Conservation (phyloP, 2,888 invertebrate genomes). For the Callinectes sapidus region DNA sequence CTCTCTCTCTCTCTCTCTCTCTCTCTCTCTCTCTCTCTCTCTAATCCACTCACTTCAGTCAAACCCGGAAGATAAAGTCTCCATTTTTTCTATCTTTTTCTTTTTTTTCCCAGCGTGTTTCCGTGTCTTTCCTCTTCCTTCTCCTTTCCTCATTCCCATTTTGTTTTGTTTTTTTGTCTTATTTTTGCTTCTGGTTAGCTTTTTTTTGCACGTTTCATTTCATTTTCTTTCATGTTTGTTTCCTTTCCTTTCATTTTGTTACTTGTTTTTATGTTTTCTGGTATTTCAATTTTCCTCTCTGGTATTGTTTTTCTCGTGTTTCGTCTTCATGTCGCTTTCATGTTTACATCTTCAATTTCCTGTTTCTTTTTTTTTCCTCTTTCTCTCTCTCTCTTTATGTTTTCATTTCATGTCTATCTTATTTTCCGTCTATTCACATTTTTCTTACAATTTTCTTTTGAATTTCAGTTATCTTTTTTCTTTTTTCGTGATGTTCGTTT, state of each 20-base stretch:
- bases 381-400: background rate
- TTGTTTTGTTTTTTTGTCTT: background rate
- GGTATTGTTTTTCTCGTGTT: background rate
- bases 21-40: background rate
- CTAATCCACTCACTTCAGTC: background rate
- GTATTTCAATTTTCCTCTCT: background rate
- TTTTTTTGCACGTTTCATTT: background rate
- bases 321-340: background rate
- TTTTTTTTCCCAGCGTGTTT: background rate
- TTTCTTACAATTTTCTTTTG: background rate
- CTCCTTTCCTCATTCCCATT: background rate
- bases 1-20: background rate
- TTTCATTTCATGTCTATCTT: background rate
- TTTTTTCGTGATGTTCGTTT: slow-evolving; percentile 2
- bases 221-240: background rate
- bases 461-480: too few species aligned
- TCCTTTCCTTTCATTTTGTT: background rate
- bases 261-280: background rate
- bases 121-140: background rate
- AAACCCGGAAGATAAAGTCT: background rate
- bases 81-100: background rate
- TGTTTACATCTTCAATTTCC: background rate
- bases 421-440: background rate
- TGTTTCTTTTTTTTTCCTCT: background rate
- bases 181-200: background rate